These are phyloP conservation scores for Macrophya alboannulata DNA, from an alignment of 2,888 invertebrate genomes.

Conservation along the genomic window DNA sequence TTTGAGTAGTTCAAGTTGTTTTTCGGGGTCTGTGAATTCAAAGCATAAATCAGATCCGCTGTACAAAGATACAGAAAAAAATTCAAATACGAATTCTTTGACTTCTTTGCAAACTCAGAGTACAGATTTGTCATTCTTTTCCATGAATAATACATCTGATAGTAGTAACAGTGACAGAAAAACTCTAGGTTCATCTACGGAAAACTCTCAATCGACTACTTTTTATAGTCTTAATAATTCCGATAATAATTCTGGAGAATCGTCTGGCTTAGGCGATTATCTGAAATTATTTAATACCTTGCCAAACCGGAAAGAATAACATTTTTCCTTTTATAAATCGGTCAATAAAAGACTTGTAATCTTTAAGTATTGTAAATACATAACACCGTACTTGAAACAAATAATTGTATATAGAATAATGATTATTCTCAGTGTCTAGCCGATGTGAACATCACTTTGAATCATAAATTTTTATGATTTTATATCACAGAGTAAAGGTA, in stretches of 20 bases:
- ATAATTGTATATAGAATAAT: constrained; percentile 4
- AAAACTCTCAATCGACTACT: constrained; percentile 34
- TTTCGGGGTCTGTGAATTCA: background rate
- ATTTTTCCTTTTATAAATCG: background rate
- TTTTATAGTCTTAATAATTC: constrained; percentile 45
- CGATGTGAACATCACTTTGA: background rate
- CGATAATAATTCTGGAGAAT: constrained; percentile 29
- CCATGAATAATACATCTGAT: constrained; percentile 9
- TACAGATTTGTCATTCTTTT: constrained; percentile 46
- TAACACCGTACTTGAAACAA: constrained; percentile 19
- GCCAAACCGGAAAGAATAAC: constrained; percentile 8
- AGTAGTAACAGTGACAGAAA: background rate
- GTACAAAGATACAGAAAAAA: background rate
- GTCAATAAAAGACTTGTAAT: background rate
- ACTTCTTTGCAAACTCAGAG: constrained; percentile 11
- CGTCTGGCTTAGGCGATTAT: constrained; percentile 72
- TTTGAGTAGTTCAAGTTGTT: background rate
- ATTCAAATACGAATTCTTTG: background rate
- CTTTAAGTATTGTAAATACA: constrained; percentile 38
- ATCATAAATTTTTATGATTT: background rate
- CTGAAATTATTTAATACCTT: constrained; percentile 69
- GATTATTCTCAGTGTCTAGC: background rate
- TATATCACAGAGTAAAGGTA: background rate
- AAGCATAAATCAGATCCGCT: background rate
- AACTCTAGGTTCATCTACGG: background rate